Evolutionary conservation across 2,113 vertebrate species (phyloP).

Genomic region (Thalassarche chlororhynchos): DNA sequence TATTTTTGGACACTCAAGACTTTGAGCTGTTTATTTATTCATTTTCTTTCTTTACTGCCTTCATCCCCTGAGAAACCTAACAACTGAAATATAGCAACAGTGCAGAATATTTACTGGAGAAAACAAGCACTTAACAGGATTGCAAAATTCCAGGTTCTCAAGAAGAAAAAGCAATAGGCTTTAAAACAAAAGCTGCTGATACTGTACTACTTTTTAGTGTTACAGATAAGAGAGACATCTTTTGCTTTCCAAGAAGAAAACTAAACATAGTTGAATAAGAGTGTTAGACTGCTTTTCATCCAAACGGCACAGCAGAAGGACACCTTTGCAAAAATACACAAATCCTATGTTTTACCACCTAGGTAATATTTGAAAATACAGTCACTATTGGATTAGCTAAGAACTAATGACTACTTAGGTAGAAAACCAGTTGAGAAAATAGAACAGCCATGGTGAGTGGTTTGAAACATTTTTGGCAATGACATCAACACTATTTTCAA

Average conservation of each 20-base stretch:
- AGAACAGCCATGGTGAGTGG: background rate
- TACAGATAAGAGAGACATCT: background rate
- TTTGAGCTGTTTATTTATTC: conserved; percentile 70
- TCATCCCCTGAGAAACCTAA: conserved; percentile 65
- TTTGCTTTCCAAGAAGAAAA: background rate
- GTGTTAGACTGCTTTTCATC: background rate
- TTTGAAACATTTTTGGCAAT: background rate
- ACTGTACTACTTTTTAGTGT: background rate
- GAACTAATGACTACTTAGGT: background rate
- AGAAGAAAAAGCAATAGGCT: background rate
- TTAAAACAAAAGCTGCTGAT: background rate
- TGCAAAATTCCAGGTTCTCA: conserved; percentile 26
- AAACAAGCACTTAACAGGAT: conserved; percentile 47
- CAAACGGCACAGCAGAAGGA: background rate
- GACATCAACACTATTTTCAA: background rate
- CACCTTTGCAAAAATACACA: background rate
- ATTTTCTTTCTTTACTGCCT: conserved; percentile 57
- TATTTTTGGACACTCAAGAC: conserved; percentile 53
- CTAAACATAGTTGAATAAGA: background rate
- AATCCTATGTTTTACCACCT: background rate
- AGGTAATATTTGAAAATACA: background rate
- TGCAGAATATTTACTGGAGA: background rate
- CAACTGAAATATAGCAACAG: conserved; percentile 41
- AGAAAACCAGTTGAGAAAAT: background rate
- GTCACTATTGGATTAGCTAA: background rate